Base-by-base conservation (phyloP, 2,888 invertebrate genomes). In the Hybos culiciformis region DNA sequence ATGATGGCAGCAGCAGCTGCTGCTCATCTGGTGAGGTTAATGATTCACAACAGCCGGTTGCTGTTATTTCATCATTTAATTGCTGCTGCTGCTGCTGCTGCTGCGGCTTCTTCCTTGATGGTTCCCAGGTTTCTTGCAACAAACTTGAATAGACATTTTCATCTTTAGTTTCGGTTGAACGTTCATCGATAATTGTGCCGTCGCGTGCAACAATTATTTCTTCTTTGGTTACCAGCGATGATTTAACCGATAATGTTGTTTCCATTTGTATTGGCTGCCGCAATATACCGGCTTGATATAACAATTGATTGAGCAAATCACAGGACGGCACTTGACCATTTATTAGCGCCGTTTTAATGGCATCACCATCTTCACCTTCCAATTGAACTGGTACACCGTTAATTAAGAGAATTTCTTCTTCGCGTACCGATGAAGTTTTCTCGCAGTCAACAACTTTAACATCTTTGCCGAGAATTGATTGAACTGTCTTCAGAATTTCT, bases 401-500 rank as follows among this genome's bases (percentile, higher is more conserved):
- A 53, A 81, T 79, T 53, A 78, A 67, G 34, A 81, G 63, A 43
- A 80, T 74, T 61, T 81, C 81, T 57, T 81, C 81, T 58, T 80
- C 78, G 45, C 75, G 72, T 43, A 80, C 73, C 43, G 75, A 74
- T n/a, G 79, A 78, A 49, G 77, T 77, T 55, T 80, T 79, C 59
- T 80, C 78, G 59, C 80, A 80, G 60, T 81, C 80, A 45, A 81
- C 73, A 48, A 81, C 77, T 66, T 77, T 75, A 21, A 74, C 77
- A 47, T 78, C 78, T 51, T 78, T 78, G 46, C 81, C 81, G 49
- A 80, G 72, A 51, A 81, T 76, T 50, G 80, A 77, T 62, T 81
- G 80, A 46, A 81, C 81, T 47, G 80, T 80, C 56, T 79, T 78
- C 58, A 80, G 75, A 52, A 81, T 78, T 64, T 78, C 77, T 63